These are phyloP conservation scores for Lasioglossum oenotherae DNA, from an alignment of 2,888 invertebrate species.

Conservation along the genomic window DNA sequence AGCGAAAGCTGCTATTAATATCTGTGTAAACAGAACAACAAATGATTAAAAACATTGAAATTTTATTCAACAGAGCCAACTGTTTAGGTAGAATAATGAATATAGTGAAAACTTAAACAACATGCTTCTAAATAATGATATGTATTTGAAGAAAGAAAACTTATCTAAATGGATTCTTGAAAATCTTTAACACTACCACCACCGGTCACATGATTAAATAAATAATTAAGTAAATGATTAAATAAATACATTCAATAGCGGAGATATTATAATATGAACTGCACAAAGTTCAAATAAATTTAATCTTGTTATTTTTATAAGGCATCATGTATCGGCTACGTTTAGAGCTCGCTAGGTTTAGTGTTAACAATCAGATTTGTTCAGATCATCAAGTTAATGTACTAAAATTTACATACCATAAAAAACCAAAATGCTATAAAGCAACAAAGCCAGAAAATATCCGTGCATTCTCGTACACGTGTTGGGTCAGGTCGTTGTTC, in stretches of 20 bases:
- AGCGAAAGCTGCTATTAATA: conserved; percentile 93
- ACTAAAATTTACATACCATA: conserved; percentile 87
- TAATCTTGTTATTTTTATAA: no score
- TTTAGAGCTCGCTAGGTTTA: no score
- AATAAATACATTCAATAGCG: no score
- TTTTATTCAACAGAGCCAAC: neutral
- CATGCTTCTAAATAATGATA: neutral
- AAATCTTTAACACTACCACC: neutral
- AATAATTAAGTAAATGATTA: no score
- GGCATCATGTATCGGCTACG: no score
- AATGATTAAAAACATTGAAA: conserved; percentile 45
- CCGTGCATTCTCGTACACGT: conserved; percentile 91
- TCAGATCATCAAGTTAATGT: neutral
- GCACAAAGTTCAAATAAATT: no score
- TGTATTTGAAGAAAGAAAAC: neutral
- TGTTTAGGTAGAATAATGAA: neutral
- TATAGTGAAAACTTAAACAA: neutral
- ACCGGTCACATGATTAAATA: no score
- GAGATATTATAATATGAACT: no score
- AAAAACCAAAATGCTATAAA: conserved; percentile 93
- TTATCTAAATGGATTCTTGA: conserved; percentile 4
- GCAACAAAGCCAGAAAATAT: conserved; percentile 92
- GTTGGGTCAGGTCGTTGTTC: conserved; percentile 84
- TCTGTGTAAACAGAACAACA: conserved; percentile 85
- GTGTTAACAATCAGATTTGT: neutral